Evolutionary conservation across 2,888 invertebrate genomes (phyloP).

Genomic region (Dioctria rufipes): DNA sequence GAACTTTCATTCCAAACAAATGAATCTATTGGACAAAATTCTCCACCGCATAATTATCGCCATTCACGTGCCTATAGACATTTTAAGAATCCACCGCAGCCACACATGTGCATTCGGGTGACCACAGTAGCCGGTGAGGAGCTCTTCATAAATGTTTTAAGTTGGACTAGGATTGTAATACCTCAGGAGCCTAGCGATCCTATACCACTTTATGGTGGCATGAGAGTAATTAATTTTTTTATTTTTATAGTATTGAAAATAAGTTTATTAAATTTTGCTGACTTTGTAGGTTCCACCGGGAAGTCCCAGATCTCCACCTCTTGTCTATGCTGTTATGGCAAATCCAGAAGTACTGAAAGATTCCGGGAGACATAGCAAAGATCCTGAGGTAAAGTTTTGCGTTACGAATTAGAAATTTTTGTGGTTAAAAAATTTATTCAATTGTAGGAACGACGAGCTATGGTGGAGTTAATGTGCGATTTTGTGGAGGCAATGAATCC

Average conservation of each 20-base stretch:
- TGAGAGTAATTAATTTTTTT: slow-evolving; percentile 74
- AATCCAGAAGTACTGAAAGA: slow-evolving; percentile 80
- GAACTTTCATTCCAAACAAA: slow-evolving; percentile 46
- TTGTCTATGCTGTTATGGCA: slow-evolving; percentile 82
- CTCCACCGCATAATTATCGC: slow-evolving; percentile 75
- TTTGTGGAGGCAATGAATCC: slow-evolving; percentile 83
- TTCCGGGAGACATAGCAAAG: slow-evolving; percentile 79
- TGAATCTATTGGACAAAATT: slow-evolving; percentile 64
- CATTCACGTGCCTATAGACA: slow-evolving; percentile 77
- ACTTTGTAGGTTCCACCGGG: slow-evolving; percentile 75
- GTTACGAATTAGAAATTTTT: background rate
- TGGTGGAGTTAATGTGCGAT: slow-evolving; percentile 80
- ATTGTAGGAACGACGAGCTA: slow-evolving; percentile 76
- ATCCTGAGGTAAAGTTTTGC: slow-evolving; percentile 72
- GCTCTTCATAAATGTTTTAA: slow-evolving; percentile 79
- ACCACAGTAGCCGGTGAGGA: slow-evolving; percentile 73
- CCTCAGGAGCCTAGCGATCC: slow-evolving; percentile 78
- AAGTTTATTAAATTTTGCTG: slow-evolving; percentile 18
- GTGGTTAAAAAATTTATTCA: background rate
- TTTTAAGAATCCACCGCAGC: slow-evolving; percentile 83
- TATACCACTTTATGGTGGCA: slow-evolving; percentile 81
- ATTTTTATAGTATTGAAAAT: background rate
- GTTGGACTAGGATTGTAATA: slow-evolving; percentile 82
- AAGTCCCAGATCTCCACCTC: slow-evolving; percentile 76
- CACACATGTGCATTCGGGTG: slow-evolving; percentile 81